These are phyloP conservation scores for Brachypterus glaber DNA, from an alignment of 2,888 invertebrate genomes.

Conservation along the genomic window DNA sequence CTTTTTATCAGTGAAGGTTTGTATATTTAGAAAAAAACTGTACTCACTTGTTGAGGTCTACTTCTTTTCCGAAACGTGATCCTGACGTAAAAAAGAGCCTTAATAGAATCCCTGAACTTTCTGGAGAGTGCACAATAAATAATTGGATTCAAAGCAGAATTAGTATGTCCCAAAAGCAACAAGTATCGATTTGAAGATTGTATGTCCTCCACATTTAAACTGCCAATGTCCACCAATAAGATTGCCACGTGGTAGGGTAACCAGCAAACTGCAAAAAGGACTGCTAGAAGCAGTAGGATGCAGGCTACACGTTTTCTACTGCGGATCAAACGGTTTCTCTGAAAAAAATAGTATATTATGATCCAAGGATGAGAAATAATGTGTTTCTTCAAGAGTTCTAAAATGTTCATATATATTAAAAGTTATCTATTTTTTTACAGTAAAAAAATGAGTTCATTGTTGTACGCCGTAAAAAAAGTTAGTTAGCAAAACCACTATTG, in stretches of 20 bases:
- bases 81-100: conserved; percentile 42
- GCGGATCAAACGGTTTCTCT: conserved; percentile 55
- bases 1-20: too few relatives aligned
- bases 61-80: conserved; percentile 29
- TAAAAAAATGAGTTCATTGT: too few relatives aligned
- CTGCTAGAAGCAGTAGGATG: conserved; percentile 61
- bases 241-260: conserved; percentile 64
- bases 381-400: too few relatives aligned
- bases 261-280: conserved; percentile 71
- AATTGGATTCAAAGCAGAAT: conserved; percentile 68
- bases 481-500: too few relatives aligned
- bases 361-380: too few relatives aligned
- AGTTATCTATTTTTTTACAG: too few relatives aligned
- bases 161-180: conserved; percentile 62
- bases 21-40: too few relatives aligned
- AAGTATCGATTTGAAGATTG: conserved; percentile 48
- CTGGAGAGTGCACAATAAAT: conserved; percentile 67
- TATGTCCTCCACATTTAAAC: conserved; percentile 30
- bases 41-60: too few relatives aligned
- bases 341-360: conserved; percentile 19
- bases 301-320: conserved; percentile 66
- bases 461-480: too few relatives aligned
- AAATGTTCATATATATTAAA: too few relatives aligned
- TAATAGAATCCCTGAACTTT: conserved; percentile 59
- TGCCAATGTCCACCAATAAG: conserved; percentile 53